Percentiles rank a stretch among this genome's conserved stretches.
phyloP scores from a whole-genome alignment of 2,797 vertebrate species.

The Molothrus aeneus region DNA sequence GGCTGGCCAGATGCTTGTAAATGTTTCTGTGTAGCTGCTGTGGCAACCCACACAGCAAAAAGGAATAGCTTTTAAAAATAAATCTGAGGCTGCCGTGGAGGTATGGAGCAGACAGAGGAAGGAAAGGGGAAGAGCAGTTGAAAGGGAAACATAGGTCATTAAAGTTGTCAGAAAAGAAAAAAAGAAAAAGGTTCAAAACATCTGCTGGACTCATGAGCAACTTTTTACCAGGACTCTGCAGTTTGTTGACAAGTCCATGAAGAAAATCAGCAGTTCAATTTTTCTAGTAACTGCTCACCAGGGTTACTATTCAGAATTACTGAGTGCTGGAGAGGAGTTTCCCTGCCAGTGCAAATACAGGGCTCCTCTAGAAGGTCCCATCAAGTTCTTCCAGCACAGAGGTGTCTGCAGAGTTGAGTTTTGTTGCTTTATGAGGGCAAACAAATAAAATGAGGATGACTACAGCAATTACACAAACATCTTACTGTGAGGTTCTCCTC shows the following conservation, averaged over 20 bases:
- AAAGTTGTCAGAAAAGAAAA: not conserved
- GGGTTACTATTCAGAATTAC: not conserved
- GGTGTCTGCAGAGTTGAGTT: not conserved
- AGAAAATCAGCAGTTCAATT: not conserved
- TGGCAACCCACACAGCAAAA: constrained; percentile 2
- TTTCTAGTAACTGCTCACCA: not conserved
- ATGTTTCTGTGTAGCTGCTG: constrained; percentile 28
- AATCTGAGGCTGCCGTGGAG: not conserved
- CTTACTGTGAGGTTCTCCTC: not conserved
- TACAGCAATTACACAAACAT: not conserved
- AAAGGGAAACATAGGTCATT: constrained; percentile 4
- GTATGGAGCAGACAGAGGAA: constrained; percentile 7
- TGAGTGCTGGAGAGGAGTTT: not conserved
- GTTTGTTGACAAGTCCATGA: not conserved
- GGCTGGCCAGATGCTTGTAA: not conserved
- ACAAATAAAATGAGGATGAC: not conserved
- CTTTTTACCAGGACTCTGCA: not conserved
- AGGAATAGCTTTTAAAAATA: constrained; percentile 18
- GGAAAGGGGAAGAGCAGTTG: constrained; percentile 25
- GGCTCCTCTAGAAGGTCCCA: not conserved
- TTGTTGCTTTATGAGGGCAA: not conserved
- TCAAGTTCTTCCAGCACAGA: not conserved
- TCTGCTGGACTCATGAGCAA: constrained; percentile 4
- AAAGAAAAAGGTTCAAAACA: not conserved
- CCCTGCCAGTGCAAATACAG: not conserved